These are phyloP conservation scores for Dugesia japonica DNA, from an alignment of 2,888 invertebrate species.

Conservation along the genomic window DNA sequence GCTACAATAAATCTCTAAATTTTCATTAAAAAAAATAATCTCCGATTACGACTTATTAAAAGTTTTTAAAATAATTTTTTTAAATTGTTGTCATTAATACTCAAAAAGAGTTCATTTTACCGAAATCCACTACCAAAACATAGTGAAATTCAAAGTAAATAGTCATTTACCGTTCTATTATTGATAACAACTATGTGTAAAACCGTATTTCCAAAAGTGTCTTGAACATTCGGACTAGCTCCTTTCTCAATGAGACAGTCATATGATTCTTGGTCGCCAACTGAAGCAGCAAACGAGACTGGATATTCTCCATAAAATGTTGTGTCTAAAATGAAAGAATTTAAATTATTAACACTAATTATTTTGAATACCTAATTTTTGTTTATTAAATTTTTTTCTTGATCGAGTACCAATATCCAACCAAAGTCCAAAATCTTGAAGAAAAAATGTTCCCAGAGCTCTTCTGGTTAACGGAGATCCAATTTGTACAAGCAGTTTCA, in stretches of 20 bases:
- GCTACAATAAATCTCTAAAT: no score
- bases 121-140: no score
- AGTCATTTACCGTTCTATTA: slow-evolving; percentile 72
- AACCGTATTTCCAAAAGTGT: slow-evolving; percentile 90
- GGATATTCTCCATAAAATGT: slow-evolving; percentile 95
- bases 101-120: no score
- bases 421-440: slow-evolving; percentile 22
- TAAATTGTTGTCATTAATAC: no score
- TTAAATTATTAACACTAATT: not conserved
- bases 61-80: no score
- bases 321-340: slow-evolving; percentile 53
- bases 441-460: slow-evolving; percentile 27
- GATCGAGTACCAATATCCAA: not conserved
- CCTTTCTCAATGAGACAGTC: slow-evolving; percentile 76
- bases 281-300: slow-evolving; percentile 87
- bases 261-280: slow-evolving; percentile 87
- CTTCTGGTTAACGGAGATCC: slow-evolving; percentile 13
- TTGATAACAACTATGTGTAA: slow-evolving; percentile 98
- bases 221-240: slow-evolving; percentile 84
- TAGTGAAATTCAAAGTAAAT: no score
- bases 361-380: not conserved
- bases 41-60: no score
- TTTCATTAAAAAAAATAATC: no score
- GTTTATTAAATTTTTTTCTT: not conserved
- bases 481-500: slow-evolving; percentile 22